phyloP scores from a whole-genome alignment of 1,140 invertebrate genomes.

The Anadara kagoshimensis region DNA sequence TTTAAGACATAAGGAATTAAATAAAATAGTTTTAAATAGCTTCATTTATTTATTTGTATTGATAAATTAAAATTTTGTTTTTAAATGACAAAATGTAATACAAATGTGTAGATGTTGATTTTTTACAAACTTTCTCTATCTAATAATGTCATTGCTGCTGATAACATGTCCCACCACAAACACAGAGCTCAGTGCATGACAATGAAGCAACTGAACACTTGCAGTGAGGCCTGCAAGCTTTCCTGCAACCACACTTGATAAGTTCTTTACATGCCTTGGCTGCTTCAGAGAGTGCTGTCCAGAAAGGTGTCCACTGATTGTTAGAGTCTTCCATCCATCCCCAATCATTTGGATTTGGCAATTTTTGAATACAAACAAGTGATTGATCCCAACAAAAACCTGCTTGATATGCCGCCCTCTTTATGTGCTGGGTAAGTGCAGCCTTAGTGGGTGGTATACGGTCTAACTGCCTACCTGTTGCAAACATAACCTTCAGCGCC shows the following conservation, averaged over 20 bases:
- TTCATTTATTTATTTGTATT: no score
- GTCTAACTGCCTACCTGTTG: conserved; percentile 3
- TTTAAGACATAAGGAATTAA: no score
- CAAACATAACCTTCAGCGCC: not conserved
- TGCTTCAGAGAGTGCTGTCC: not conserved
- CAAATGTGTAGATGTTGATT: no score
- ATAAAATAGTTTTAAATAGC: no score
- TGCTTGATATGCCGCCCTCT: no score
- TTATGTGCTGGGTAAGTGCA: no score
- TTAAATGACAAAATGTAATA: no score
- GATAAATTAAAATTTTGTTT: no score
- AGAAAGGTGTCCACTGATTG: not conserved
- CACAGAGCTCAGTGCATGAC: not conserved
- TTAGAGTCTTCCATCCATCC: not conserved
- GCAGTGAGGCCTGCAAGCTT: not conserved
- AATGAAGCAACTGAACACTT: not conserved
- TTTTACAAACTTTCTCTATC: no score
- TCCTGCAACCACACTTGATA: not conserved
- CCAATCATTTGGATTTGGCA: not conserved
- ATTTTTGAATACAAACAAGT: not conserved
- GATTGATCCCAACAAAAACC: not conserved
- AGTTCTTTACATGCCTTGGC: not conserved
- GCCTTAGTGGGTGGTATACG: not conserved
- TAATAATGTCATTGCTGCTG: no score
- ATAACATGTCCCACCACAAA: no score